Evolutionary conservation across 2,888 invertebrate species (phyloP), one percentile per base, ranked within the genome.

Genomic region (Drosophila prostipennis): DNA sequence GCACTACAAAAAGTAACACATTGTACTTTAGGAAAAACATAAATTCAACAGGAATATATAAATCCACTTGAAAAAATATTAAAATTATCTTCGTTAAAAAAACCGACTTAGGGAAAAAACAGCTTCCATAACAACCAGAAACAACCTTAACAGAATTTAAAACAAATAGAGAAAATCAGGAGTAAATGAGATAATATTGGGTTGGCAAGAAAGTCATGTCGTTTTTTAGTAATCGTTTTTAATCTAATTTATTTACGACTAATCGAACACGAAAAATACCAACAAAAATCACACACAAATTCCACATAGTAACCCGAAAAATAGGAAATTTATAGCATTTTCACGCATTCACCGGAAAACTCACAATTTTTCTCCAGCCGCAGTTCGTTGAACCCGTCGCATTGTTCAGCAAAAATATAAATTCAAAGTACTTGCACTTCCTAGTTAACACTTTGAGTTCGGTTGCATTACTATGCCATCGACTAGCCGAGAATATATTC

Each of bases 361-460:
- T 60, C 63, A 63, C 63, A 61, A 14, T 42, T 61, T 49, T 36
- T 8, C 46, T 61, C 61, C 61, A 63, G 61, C 29, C 34, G 45
- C 61, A 16, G 61, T 39, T 63, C 63, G 40, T 39, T 63, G 61
- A 63, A 63, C 61, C 34, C 14, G 14, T 34, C 13, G 11, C 42
- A 56, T 58, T 58, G 14, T 42, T 23, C 56, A 14, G 11, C 3
- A 6, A 19, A 32, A 14, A 58, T 34, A 13, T 14, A 26, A 5
- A 5, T 58, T 23, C 14, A 23, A 7, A 13, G 16, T 16, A n/a
- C 26, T 40, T 37, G 14, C 61, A 63, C 61, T 63, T 63, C 48
- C 61, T 63, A 63, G 61, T 63, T 61, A 61, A 61, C 61, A 29
- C 40, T 34, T 61, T 19, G 61, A 36, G 40, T 19, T 46, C 43